Conservation (phyloP, 2,888 invertebrate species). For the Calliphora vomitoria region DNA sequence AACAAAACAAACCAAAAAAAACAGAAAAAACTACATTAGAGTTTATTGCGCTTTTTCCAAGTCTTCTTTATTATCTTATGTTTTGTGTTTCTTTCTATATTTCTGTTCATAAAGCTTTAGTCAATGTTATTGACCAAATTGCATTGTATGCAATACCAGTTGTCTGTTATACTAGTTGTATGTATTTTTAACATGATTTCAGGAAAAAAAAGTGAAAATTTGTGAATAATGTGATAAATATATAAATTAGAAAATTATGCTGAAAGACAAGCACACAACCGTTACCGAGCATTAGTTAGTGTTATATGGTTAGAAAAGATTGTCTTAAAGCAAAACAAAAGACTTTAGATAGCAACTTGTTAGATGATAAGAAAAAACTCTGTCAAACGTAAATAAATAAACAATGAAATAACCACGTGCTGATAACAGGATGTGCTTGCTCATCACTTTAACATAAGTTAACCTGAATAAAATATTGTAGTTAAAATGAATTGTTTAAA, state of each 20-base stretch:
- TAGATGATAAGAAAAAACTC: neutral
- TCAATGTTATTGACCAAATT: constrained; percentile 71
- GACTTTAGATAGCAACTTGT: constrained; percentile 43
- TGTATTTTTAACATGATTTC: constrained; percentile 16
- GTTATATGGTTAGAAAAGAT: neutral
- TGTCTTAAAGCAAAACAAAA: constrained; percentile 37
- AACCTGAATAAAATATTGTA: too few species aligned
- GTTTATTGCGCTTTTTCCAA: constrained; percentile 69
- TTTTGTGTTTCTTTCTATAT: constrained; percentile 21
- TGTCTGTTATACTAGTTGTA: constrained; percentile 18
- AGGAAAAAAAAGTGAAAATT: constrained; percentile 59
- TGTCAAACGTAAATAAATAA: neutral
- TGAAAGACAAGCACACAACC: constrained; percentile 3
- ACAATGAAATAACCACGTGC: constrained; percentile 15
- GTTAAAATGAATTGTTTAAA: too few species aligned
- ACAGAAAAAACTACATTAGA: constrained; percentile 9
- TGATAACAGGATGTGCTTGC: constrained; percentile 29
- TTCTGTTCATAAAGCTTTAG: constrained; percentile 4
- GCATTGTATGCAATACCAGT: constrained; percentile 32
- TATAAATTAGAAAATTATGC: constrained; percentile 48
- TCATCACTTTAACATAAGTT: neutral
- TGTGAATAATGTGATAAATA: constrained; percentile 19
- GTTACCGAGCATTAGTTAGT: neutral
- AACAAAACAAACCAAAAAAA: neutral
- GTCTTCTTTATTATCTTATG: constrained; percentile 49